Evolutionary conservation across 2,113 vertebrate genomes (phyloP).

Genomic region (Aegotheles bennettii): DNA sequence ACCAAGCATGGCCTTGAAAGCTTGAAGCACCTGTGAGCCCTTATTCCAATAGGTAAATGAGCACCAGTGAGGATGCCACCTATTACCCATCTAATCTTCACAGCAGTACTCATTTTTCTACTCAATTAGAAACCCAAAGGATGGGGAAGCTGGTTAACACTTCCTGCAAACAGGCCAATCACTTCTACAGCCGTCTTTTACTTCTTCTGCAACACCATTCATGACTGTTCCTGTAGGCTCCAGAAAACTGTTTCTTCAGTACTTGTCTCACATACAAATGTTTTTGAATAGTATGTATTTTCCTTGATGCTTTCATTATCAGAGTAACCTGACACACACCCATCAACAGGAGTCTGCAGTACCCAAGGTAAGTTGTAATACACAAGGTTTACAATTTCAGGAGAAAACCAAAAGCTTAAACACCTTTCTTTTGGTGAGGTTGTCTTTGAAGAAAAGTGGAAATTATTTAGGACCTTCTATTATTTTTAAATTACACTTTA

Average conservation of each 20-base stretch:
- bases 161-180: not conserved
- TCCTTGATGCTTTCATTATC: not conserved
- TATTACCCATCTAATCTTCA: not conserved
- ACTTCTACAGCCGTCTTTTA: not conserved
- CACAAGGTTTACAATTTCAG: not conserved
- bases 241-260: not conserved
- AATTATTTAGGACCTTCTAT: not conserved
- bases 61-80: not conserved
- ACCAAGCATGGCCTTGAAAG: not conserved
- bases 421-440: not conserved
- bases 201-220: not conserved
- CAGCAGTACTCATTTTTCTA: not conserved
- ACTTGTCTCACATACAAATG: not conserved
- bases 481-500: not conserved
- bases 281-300: accelerated
- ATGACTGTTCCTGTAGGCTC: not conserved
- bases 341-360: not conserved
- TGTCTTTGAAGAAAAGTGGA: not conserved
- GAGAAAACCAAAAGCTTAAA: not conserved
- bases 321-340: not conserved
- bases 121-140: not conserved
- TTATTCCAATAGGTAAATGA: not conserved
- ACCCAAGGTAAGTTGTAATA: not conserved
- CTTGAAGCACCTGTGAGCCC: not conserved
- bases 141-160: not conserved